Conservation (phyloP, 2,888 invertebrate species). For the Cryptus armator region DNA sequence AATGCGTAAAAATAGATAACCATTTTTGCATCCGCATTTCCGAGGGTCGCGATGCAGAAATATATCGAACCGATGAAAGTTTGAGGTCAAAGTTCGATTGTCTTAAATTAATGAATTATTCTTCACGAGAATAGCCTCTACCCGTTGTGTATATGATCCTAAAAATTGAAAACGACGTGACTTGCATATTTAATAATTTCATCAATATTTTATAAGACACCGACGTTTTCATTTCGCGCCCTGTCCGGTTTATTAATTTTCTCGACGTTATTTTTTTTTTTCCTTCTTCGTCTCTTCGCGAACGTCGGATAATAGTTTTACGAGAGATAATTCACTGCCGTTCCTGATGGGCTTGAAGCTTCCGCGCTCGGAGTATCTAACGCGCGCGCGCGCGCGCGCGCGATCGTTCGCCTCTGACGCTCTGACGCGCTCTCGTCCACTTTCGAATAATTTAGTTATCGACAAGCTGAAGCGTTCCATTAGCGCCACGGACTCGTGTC, state of each 20-base stretch:
- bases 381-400: neutral
- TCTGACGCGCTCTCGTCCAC: slow-evolving; percentile 67
- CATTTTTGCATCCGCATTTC: neutral
- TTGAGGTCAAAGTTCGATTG: neutral
- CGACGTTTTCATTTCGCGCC: slow-evolving; percentile 4
- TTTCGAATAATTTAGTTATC: slow-evolving; percentile 82
- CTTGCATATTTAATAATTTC: neutral
- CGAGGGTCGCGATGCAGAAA: neutral
- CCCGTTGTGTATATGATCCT: neutral
- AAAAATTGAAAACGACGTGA: neutral
- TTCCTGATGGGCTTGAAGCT: slow-evolving; percentile 38
- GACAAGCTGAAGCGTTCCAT: slow-evolving; percentile 80
- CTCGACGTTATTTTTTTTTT: slow-evolving; percentile 33
- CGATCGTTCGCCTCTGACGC: slow-evolving; percentile 47
- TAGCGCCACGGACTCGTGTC: slow-evolving; percentile 70
- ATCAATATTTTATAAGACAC: neutral
- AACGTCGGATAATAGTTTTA: slow-evolving; percentile 62
- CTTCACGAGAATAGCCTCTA: neutral
- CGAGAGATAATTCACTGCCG: slow-evolving; percentile 58
- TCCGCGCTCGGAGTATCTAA: slow-evolving; percentile 4
- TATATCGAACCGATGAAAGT: neutral
- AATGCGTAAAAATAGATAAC: neutral
- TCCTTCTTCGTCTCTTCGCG: slow-evolving; percentile 42
- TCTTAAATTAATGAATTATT: neutral
- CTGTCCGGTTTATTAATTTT: slow-evolving; percentile 26